Base-by-base conservation (phyloP, 2,113 vertebrate genomes). In the Apteryx mantelli region DNA sequence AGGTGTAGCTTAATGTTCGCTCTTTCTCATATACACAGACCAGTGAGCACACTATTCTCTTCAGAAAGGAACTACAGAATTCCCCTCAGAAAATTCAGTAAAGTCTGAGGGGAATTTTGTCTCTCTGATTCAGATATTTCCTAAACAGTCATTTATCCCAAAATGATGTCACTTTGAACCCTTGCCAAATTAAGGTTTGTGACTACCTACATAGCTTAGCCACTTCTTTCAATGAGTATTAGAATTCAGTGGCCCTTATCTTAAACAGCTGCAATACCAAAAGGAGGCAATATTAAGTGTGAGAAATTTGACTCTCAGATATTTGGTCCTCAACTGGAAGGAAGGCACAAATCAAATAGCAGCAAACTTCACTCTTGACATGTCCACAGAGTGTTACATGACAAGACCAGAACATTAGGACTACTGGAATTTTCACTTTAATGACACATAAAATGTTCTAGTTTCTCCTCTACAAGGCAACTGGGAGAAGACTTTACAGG, bases 401-500 rank as follows among this genome's bases (percentile, higher is more conserved):
- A 95, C 3, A 3, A 97, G 86, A 92, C 21, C 61, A 68, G 70
- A 92, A 22, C 48, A 40, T 17, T 95, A 91, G 19, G 60, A 76
- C 88, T 91, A 82, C 40, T 79, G 78, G 71, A 91, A 86, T 96
- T 97, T 97, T 95, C 73, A 73, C 46, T 93, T 84, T 82, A 97
- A 92, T 91, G 42, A 71, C 42, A 73, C 86, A 79, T 52, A 90
- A 97, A 97, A 97, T 91, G 70, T 94, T 96, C 78, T 63, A 60
- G 71, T 89, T 96, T 97, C 97, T 58, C 68, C 69, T 96, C 71
- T 95, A 96, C 82, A 97, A 96, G 96, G 86, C 95, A 97, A 91
- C 69, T 91, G 96, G 94, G 95, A 97, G 56, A 96, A 78, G 73
- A 82, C 40, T 97, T 97, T 97, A 93, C 88, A 97, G 80, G 95